Conservation (phyloP, 1,140 invertebrate genomes). For the Batillaria attramentaria region DNA sequence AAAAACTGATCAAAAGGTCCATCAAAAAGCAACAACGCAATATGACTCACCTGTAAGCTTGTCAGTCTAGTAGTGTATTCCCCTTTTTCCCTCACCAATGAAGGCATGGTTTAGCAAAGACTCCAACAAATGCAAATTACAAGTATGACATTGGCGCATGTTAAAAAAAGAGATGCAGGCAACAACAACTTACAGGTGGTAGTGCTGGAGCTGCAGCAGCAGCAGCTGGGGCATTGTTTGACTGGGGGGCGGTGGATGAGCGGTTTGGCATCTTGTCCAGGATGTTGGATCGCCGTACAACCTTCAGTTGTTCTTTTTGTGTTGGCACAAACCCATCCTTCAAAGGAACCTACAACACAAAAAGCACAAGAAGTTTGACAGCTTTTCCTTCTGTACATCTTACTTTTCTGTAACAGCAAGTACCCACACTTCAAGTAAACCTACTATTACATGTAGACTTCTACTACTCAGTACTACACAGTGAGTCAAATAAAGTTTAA, state of each 20-base stretch:
- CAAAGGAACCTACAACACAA: constrained; percentile 68
- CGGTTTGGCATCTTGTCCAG: constrained; percentile 73
- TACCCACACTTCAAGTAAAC: not conserved
- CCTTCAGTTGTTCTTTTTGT: constrained; percentile 77
- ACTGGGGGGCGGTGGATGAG: constrained; percentile 24
- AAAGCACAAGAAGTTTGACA: not conserved
- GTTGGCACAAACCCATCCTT: constrained; percentile 74
- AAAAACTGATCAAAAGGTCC: too few relatives aligned
- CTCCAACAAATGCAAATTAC: not conserved
- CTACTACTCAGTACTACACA: not conserved
- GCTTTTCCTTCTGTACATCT: not conserved
- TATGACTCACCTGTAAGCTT: too few relatives aligned
- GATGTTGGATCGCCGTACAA: constrained; percentile 78
- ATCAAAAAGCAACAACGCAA: too few relatives aligned
- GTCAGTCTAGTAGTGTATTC: too few relatives aligned
- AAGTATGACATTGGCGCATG: not conserved
- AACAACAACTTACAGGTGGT: constrained; percentile 70
- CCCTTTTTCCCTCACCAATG: too few relatives aligned
- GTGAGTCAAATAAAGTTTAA: too few relatives aligned
- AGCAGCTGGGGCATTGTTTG: constrained; percentile 34
- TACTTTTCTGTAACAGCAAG: not conserved
- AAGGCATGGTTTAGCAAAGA: too few relatives aligned
- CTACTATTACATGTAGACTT: not conserved
- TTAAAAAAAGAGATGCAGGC: too few relatives aligned
- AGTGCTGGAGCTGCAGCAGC: constrained; percentile 54